Conservation (phyloP, 2,797 vertebrate genomes). For the Glyptemys insculpta region DNA sequence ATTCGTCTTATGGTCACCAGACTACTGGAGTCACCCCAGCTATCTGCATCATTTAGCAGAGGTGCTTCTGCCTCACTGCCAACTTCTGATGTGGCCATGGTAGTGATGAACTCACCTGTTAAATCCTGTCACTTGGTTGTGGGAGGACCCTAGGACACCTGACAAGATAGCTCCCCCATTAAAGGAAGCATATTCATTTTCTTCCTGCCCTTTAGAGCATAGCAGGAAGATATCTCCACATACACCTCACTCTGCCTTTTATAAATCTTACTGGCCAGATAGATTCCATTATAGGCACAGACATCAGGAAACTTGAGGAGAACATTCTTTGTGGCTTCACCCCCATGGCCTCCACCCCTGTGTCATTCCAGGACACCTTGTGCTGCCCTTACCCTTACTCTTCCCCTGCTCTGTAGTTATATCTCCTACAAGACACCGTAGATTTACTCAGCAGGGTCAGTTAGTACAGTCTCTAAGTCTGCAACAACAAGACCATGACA, state of each 20-base stretch:
- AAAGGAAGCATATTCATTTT: background rate
- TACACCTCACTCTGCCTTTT: background rate
- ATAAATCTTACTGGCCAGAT: background rate
- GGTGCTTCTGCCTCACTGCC: background rate
- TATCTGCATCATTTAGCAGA: background rate
- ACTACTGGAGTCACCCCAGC: background rate
- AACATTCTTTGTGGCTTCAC: background rate
- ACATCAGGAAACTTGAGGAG: background rate
- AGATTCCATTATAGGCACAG: background rate
- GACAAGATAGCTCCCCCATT: background rate
- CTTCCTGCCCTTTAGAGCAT: background rate
- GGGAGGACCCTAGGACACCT: background rate
- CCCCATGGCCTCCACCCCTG: background rate
- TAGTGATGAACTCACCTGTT: background rate
- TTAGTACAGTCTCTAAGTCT: background rate
- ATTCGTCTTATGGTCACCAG: background rate
- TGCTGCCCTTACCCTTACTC: background rate
- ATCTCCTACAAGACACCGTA: background rate
- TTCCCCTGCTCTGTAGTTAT: background rate
- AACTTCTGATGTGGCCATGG: background rate
- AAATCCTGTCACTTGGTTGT: background rate
- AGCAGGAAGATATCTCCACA: background rate
- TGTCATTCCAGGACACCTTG: background rate
- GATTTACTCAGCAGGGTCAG: background rate
- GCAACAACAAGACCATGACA: background rate